Evolutionary conservation across 2,888 invertebrate species (phyloP).

Genomic region (Ryuthela nishihirai): DNA sequence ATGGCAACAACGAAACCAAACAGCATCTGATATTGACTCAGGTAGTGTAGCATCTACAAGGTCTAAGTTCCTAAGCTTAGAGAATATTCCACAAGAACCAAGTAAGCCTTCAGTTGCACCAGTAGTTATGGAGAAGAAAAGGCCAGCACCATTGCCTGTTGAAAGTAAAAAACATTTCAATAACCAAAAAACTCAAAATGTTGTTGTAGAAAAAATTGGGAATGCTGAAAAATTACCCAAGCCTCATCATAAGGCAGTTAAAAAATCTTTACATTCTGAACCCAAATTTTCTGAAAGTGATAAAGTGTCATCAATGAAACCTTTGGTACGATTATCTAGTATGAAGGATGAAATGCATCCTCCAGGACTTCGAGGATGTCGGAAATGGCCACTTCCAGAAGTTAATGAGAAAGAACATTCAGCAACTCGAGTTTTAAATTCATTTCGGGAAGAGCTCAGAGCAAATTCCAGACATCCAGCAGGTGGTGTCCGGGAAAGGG

Average conservation of each 20-base stretch:
- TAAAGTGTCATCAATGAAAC: too few relatives aligned
- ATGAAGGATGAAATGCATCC: slow-evolving; percentile 33
- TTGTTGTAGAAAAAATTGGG: too few relatives aligned
- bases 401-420: slow-evolving; percentile 5
- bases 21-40: slow-evolving; percentile 17
- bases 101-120: slow-evolving; percentile 4
- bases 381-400: slow-evolving; percentile 31
- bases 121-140: neutral
- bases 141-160: slow-evolving; percentile 17
- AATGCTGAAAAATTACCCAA: too few relatives aligned
- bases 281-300: too few relatives aligned
- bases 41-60: slow-evolving; percentile 32
- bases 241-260: too few relatives aligned
- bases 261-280: too few relatives aligned
- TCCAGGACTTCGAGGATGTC: slow-evolving; percentile 23
- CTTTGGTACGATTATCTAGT: slow-evolving; percentile 28
- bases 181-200: too few relatives aligned
- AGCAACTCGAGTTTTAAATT: slow-evolving; percentile 10
- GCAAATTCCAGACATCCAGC: slow-evolving; percentile 27
- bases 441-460: slow-evolving; percentile 26
- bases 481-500: slow-evolving; percentile 22
- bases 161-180: slow-evolving; percentile 10
- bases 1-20: slow-evolving; percentile 28
- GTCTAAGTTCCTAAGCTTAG: slow-evolving; percentile 34
- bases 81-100: slow-evolving; percentile 24